Conservation (phyloP, 2,888 invertebrate species). For the Neuroscelio doddi region DNA sequence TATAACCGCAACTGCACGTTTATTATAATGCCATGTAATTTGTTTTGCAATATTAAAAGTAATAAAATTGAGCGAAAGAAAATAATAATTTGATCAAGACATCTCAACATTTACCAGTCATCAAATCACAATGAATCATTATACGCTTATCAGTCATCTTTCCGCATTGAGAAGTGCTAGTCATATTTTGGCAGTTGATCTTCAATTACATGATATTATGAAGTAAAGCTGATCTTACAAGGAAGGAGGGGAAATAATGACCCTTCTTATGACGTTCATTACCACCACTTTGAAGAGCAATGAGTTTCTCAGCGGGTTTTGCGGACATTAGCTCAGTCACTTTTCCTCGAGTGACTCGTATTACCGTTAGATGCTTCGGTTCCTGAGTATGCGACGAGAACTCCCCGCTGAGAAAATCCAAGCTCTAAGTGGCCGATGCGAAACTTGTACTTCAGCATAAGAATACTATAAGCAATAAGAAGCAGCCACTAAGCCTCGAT, state of each 20-base stretch:
- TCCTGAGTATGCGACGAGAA: conserved; percentile 34
- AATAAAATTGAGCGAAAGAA: no score
- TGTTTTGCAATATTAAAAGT: no score
- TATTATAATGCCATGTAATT: no score
- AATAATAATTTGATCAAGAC: conserved; percentile 20
- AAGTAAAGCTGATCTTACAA: not conserved
- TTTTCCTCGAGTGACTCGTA: conserved; percentile 38
- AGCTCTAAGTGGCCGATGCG: conserved; percentile 26
- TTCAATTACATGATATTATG: conserved; percentile 7
- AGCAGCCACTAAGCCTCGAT: conserved; percentile 4
- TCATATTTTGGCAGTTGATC: conserved; percentile 19
- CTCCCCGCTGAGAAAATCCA: conserved; percentile 36
- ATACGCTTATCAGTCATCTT: not conserved
- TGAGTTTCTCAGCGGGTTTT: conserved; percentile 35
- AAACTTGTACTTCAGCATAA: conserved; percentile 19
- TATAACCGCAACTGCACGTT: no score
- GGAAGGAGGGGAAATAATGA: conserved; percentile 12
- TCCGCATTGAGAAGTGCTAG: conserved; percentile 15
- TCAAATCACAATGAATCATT: conserved; percentile 23
- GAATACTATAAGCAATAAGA: conserved; percentile 29
- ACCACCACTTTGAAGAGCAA: conserved; percentile 31
- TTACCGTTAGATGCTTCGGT: conserved; percentile 36
- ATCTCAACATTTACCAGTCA: conserved; percentile 19
- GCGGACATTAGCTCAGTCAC: conserved; percentile 40
- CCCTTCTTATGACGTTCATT: conserved; percentile 36